These are phyloP conservation scores for Antennarius striatus DNA, from an alignment of 2,113 vertebrate species.

Conservation along the genomic window DNA sequence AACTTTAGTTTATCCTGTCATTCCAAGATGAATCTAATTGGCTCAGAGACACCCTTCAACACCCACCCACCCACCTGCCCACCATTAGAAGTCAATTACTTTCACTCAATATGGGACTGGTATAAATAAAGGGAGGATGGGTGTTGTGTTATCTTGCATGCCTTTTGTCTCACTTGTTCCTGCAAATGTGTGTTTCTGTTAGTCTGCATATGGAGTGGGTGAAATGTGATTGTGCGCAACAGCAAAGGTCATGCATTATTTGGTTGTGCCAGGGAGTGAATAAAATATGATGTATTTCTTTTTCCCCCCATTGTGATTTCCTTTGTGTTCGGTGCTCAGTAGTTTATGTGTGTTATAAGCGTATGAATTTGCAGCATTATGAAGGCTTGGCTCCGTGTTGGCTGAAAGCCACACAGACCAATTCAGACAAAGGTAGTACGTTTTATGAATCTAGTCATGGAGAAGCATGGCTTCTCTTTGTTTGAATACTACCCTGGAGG, in stretches of 20 bases:
- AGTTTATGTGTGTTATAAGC: background rate
- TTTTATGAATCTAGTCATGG: slow-evolving; percentile 26
- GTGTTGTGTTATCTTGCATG: slow-evolving; percentile 58
- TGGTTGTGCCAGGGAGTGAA: slow-evolving; percentile 6
- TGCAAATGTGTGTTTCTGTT: slow-evolving; percentile 5
- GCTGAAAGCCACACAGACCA: slow-evolving; percentile 28
- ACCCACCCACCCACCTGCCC: background rate
- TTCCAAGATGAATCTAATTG: slow-evolving; percentile 71
- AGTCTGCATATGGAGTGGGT: background rate
- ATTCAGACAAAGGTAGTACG: slow-evolving; percentile 32
- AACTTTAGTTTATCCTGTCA: slow-evolving; percentile 65
- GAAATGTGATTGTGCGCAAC: slow-evolving; percentile 1
- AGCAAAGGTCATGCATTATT: slow-evolving; percentile 54
- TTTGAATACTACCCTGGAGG: slow-evolving; percentile 45
- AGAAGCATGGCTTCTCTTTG: slow-evolving; percentile 18
- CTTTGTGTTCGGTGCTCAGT: background rate
- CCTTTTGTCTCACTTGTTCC: slow-evolving; percentile 15
- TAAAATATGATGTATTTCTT: slow-evolving; percentile 12
- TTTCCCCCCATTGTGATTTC: background rate
- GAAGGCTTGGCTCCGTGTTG: slow-evolving; percentile 17
- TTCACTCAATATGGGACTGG: slow-evolving; percentile 34
- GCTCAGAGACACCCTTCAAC: slow-evolving; percentile 2
- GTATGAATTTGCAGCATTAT: slow-evolving; percentile 1
- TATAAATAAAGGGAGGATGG: slow-evolving; percentile 62
- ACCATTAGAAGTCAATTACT: slow-evolving; percentile 55